These are phyloP conservation scores for Rhopilema esculentum DNA, from an alignment of 30 jellyfish, hydroid and myxozoan species.

Conservation along the genomic window DNA sequence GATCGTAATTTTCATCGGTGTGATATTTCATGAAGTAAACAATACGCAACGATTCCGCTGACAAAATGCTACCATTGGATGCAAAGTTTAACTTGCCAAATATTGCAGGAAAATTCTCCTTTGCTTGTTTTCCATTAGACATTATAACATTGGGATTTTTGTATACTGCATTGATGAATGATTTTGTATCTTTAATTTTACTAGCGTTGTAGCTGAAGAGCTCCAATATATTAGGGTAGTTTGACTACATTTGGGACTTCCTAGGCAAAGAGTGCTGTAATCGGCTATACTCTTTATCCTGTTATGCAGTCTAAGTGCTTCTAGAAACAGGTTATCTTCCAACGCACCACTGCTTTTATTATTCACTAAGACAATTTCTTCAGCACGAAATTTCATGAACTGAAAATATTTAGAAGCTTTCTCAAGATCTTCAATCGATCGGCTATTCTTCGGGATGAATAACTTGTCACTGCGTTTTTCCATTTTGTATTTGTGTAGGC, in stretches of 20 bases:
- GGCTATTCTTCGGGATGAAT: constrained; percentile 86
- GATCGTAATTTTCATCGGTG: constrained; percentile 40
- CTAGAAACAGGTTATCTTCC: constrained; percentile 47
- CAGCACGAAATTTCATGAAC: constrained; percentile 57
- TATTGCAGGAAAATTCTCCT: constrained; percentile 54
- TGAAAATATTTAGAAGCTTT: constrained; percentile 69
- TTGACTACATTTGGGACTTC: constrained; percentile 11
- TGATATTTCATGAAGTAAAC: constrained; percentile 78
- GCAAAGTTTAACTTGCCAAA: constrained; percentile 63
- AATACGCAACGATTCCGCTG: constrained; percentile 80
- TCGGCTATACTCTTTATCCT: constrained; percentile 32
- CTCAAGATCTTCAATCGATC: constrained; percentile 73
- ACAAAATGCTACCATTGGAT: constrained; percentile 41
- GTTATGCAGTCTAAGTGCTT: constrained; percentile 61
- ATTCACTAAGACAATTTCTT: constrained; percentile 66
- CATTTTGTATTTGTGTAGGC: constrained; percentile 60
- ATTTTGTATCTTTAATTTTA: constrained; percentile 23
- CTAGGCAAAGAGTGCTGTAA: constrained; percentile 57
- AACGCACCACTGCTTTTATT: constrained; percentile 31
- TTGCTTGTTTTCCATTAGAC: constrained; percentile 74
- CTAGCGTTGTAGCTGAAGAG: constrained; percentile 45
- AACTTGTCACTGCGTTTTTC: constrained; percentile 80
- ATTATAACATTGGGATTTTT: constrained; percentile 22
- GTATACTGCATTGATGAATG: constrained; percentile 55
- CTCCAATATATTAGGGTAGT: constrained; percentile 62